phyloP scores from a whole-genome alignment of 2,113 vertebrate species.

The Neolamprologus kungweensis region DNA sequence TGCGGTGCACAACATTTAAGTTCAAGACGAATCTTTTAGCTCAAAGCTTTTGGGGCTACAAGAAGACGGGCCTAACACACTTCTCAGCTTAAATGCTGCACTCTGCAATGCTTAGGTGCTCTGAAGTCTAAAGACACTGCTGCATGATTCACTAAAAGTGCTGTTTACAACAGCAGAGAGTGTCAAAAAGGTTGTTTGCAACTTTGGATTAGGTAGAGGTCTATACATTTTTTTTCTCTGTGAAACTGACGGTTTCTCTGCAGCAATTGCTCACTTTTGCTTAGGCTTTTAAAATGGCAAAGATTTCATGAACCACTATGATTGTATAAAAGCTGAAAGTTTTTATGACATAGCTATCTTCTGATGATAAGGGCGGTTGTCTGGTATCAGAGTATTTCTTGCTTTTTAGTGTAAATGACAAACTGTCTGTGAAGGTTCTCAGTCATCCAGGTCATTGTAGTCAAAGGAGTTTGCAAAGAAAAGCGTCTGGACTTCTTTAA shows the following conservation, averaged over 20 bases:
- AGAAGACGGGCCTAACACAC: constrained; percentile 28
- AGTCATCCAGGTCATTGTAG: too few species aligned
- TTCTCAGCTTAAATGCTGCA: constrained; percentile 38
- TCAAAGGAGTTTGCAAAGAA: too few species aligned
- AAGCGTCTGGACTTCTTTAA: too few species aligned
- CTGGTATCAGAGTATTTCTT: neutral
- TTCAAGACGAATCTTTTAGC: constrained; percentile 41
- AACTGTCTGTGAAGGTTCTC: neutral
- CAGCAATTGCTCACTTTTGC: neutral
- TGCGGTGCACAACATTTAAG: constrained; percentile 7
- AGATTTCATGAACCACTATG: neutral
- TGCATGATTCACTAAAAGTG: constrained; percentile 36
- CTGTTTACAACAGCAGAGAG: constrained; percentile 5
- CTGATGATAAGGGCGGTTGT: neutral
- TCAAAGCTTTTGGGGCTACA: constrained; percentile 15
- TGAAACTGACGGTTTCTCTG: neutral
- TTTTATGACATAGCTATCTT: neutral
- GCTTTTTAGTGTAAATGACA: neutral
- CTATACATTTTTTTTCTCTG: neutral
- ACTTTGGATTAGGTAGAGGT: neutral
- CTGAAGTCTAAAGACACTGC: constrained; percentile 11
- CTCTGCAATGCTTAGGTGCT: constrained; percentile 14
- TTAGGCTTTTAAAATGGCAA: neutral
- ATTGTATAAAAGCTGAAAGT: neutral
- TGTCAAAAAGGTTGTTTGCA: constrained; percentile 7